Base-by-base conservation (phyloP, 2,797 vertebrate species). In the Propithecus perrieri region DNA sequence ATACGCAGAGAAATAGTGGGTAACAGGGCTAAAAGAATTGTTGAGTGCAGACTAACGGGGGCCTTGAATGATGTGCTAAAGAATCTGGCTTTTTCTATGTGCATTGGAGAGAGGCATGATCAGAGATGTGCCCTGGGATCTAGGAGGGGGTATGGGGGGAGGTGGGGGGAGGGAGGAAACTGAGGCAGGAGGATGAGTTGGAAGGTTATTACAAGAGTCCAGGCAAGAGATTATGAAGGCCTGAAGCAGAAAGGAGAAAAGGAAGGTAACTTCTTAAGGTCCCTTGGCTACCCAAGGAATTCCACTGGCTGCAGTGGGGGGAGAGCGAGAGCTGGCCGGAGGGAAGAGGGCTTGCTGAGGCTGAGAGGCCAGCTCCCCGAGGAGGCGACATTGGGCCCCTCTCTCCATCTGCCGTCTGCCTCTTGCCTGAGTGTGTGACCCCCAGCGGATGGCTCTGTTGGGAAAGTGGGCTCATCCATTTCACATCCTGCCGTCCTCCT, bases 391-490 rank as follows among this genome's bases (percentile, higher is more conserved):
- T 0, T 9, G 78, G 81, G 41, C 28, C 3, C 50, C 50, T 43
- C 48, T 81, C 57, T 83, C 79, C 33, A 48, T 48, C 93, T 59
- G 79, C 85, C 7, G 46, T 48, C 93, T 53, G 79, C 85, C 55
- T 71, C 90, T 89, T 57, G 79, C 93, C 80, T 0, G 17, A 80
- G 89, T 55, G 13, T 38, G 53, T 41, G 43, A 75, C 38, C 65
- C 67, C 79, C 14, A 5, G 22, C 12, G 67, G 72, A 67, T 24
- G 74, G 55, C 69, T 93, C 59, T 4, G 7, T 81, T 53, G 91
- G 85, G 84, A 92, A 86, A 81, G 55, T 1, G 26, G 91, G 78
- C 55, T 91, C 96, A 94, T 97, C 94, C 89, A 2, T 63, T 75
- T 92, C 90, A 84, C 43, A 61, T n/a, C 81, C 57, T 65, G 72